Evolutionary conservation across 1,140 invertebrate genomes (phyloP).

Genomic region (Scaptomyza pallida): DNA sequence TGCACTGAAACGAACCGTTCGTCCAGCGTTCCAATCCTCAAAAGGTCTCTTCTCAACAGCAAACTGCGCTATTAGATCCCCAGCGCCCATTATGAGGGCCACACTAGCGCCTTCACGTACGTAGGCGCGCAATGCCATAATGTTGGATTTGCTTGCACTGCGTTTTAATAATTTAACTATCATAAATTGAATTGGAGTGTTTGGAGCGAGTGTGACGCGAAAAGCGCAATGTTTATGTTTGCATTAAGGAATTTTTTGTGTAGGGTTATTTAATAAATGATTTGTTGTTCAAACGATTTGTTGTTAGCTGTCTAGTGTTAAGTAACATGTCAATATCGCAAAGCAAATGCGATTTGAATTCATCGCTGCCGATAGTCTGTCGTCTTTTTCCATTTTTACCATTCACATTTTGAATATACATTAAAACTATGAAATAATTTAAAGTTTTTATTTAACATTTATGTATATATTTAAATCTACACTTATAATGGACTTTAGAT

Average conservation of each 20-base stretch:
- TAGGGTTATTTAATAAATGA: background rate
- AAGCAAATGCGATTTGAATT: background rate
- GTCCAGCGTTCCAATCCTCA: slow-evolving; percentile 56
- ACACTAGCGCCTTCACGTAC: slow-evolving; percentile 76
- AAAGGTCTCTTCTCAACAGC: slow-evolving; percentile 76
- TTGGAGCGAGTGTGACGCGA: background rate
- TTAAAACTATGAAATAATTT: too few relatives aligned
- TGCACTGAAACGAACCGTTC: slow-evolving; percentile 79
- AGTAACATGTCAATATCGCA: background rate
- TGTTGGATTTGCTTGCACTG: background rate
- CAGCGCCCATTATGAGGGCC: slow-evolving; percentile 82
- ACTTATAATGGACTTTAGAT: too few relatives aligned
- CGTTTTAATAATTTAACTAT: too few relatives aligned
- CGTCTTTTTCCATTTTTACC: too few relatives aligned
- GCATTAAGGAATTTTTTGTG: background rate
- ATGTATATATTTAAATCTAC: too few relatives aligned
- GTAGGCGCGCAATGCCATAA: slow-evolving; percentile 33
- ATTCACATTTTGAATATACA: too few relatives aligned
- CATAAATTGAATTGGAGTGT: too few relatives aligned
- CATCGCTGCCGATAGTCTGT: too few relatives aligned
- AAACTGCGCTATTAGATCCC: slow-evolving; percentile 84
- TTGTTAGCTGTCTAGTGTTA: background rate
- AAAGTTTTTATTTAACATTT: too few relatives aligned
- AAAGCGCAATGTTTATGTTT: background rate
- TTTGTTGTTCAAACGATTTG: background rate